These are phyloP conservation scores for Phymatocera aterrima DNA, from an alignment of 2,888 invertebrate genomes.

Conservation along the genomic window DNA sequence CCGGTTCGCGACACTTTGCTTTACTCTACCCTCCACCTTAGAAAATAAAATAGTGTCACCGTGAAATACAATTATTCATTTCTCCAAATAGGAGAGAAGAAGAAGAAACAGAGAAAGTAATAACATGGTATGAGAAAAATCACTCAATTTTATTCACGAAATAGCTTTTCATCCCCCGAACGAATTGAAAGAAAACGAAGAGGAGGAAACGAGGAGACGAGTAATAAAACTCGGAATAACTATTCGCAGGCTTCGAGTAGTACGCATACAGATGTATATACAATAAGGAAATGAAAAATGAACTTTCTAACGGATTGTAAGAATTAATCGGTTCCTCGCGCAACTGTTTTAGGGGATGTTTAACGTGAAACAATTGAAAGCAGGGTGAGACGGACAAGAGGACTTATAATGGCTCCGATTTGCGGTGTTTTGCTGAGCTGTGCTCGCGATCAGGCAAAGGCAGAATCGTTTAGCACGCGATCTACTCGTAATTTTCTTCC, in stretches of 20 bases:
- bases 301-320: neutral
- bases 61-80: neutral
- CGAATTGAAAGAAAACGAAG: neutral
- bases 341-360: conserved; percentile 22
- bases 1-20: conserved; percentile 18
- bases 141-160: neutral
- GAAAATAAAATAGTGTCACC: no score
- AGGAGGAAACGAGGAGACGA: neutral
- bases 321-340: conserved; percentile 18
- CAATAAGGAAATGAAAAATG: neutral
- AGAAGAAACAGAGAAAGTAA: no score
- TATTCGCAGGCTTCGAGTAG: no score
- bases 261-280: neutral
- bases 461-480: conserved; percentile 72
- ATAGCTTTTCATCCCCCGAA: neutral
- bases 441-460: conserved; percentile 56
- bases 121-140: neutral
- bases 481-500: conserved; percentile 70
- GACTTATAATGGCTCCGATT: conserved; percentile 60
- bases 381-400: conserved; percentile 34
- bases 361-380: conserved; percentile 45
- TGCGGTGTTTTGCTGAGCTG: conserved; percentile 60
- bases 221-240: neutral
- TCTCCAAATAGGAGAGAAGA: neutral
- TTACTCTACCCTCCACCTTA: neutral